These are phyloP conservation scores for Diplodus puntazzo DNA, from an alignment of 2,797 vertebrate species.

Conservation along the genomic window DNA sequence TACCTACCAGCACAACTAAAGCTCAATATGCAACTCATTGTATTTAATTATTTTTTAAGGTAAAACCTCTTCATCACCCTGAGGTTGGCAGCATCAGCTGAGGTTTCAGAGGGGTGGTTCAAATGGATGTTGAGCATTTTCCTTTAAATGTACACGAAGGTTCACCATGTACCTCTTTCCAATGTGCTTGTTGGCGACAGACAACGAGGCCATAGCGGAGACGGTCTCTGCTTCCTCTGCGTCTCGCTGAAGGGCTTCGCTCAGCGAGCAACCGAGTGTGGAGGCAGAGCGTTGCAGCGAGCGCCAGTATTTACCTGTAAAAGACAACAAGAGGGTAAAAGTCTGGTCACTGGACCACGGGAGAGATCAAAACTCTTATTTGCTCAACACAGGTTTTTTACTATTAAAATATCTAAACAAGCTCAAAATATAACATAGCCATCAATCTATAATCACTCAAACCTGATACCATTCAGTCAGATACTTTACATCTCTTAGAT, in stretches of 20 bases:
- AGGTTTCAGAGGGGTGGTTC: background rate
- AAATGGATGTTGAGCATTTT: background rate
- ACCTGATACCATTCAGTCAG: background rate
- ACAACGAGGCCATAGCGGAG: constrained; percentile 96
- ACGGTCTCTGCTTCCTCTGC: constrained; percentile 95
- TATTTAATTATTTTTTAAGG: no score
- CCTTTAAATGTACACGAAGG: background rate
- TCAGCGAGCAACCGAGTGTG: constrained; percentile 90
- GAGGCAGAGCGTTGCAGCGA: constrained; percentile 90
- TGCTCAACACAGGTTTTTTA: background rate
- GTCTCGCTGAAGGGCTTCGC: constrained; percentile 92
- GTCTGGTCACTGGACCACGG: background rate
- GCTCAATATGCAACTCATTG: no score
- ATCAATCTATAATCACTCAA: background rate
- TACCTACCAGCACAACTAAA: no score
- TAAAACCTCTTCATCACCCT: background rate
- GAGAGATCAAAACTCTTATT: background rate
- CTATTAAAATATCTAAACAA: background rate
- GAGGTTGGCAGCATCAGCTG: background rate
- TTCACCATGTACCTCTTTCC: constrained; percentile 88
- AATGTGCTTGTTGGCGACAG: constrained; percentile 92
- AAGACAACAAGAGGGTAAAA: background rate
- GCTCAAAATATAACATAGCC: background rate
- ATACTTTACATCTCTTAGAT: background rate
- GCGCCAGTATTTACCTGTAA: constrained; percentile 94